Evolutionary conservation across 2,797 vertebrate species (phyloP), one percentile per base, ranked within the genome.

Genomic region (Florisuga fusca): DNA sequence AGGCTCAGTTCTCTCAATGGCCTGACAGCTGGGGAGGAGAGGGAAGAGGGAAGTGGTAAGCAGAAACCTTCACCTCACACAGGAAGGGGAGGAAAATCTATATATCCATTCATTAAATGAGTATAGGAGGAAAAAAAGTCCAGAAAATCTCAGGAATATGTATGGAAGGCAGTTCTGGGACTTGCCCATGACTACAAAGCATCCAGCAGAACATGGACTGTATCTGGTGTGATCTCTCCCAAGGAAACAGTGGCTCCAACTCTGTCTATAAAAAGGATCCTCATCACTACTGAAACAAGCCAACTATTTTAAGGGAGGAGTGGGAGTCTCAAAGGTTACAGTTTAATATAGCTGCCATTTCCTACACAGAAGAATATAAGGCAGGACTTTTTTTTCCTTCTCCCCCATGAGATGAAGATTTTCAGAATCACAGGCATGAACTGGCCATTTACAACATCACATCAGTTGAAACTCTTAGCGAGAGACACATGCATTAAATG

Each of bases 401-500:
- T 82, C 50, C 80, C 74, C 36, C 95, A 20, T 85, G 92, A 95
- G 94, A 94, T 87, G 77, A 90, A 91, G 89, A 90, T 95, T 95
- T 96, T 92, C 84, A 89, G 92, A 95, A 94, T 96, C 92, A 62
- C 67, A 78, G 91, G 73, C 91, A 93, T 80, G 91, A 93, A 89
- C 51, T 50, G 84, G 82, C 75, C 88, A 91, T 95, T 97, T 97
- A 95, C 89, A 94, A 83, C 66, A 81, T 67, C 87, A 86, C 90
- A 92, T 96, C 95, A 88, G 94, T 67, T 97, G 97, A 90, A 92
- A 84, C 88, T 92, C 75, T 88, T 87, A 84, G 93, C 72, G 87
- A 97, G 94, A 96, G 89, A 96, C 55, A 92, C 93, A 83, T n/a
- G 80, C 79, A 91, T 95, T 97, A 97, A 97, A 76, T 54, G 84